Conservation (phyloP, 1,140 invertebrate genomes). For the Psilanteris sp. region DNA sequence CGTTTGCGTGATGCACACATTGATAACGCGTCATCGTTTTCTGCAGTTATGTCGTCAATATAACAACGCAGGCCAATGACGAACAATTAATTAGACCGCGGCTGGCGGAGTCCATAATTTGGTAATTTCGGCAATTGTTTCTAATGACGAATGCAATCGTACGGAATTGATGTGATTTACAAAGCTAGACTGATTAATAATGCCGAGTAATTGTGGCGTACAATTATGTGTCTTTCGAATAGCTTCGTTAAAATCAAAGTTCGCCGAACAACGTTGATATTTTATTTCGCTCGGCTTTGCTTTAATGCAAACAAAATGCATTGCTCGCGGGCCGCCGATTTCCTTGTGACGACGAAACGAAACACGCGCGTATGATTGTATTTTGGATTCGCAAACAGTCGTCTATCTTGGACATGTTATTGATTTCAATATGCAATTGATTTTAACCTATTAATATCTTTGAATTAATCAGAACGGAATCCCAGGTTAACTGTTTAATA, state of each 20-base stretch:
- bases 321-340: too few relatives aligned
- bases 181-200: slow-evolving; percentile 24
- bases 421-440: too few relatives aligned
- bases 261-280: too few relatives aligned
- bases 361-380: too few relatives aligned
- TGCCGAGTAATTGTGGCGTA: neutral
- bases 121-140: slow-evolving; percentile 28
- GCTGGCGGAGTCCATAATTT: slow-evolving; percentile 29
- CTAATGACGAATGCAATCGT: slow-evolving; percentile 25
- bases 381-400: too few relatives aligned
- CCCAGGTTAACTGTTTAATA: too few relatives aligned
- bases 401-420: too few relatives aligned
- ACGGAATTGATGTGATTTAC: slow-evolving; percentile 15
- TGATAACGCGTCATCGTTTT: slow-evolving; percentile 31
- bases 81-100: slow-evolving; percentile 31
- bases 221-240: slow-evolving; percentile 6
- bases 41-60: slow-evolving; percentile 11
- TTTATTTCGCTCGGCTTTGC: too few relatives aligned
- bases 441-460: too few relatives aligned
- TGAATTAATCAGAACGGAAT: too few relatives aligned
- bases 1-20: slow-evolving; percentile 14
- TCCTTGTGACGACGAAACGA: too few relatives aligned
- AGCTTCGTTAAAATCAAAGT: neutral
- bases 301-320: too few relatives aligned
- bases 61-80: slow-evolving; percentile 19